Evolutionary conservation across 2,113 vertebrate genomes (phyloP), one percentile per base, ranked within the genome.

Genomic region (Ciconia maguari): DNA sequence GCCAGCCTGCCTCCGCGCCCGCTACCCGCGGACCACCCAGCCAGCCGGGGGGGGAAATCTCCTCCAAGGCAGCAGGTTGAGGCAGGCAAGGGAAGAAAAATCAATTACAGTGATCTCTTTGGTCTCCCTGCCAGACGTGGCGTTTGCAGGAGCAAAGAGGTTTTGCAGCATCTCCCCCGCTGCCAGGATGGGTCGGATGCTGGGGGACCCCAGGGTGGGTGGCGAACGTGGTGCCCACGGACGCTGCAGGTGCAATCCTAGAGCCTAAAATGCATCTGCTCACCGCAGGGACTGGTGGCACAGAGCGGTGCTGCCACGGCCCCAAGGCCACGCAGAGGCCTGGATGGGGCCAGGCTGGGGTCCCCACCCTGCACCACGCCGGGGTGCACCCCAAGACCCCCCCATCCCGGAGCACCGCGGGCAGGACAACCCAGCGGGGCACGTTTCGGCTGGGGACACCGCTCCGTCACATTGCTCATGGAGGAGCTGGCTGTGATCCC

Each of bases 331-430:
- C 11, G 16, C 29, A 2, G 54, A 19, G 69, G 49, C 29, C 52
- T 57, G 61, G 38, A 75, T 3, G 16, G 21, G 30, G 32, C 9
- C 34, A 29, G 10, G 4, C 7, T 48, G 72, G 78, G 57, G 25
- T 22, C 24, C 16, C 46, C 34, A 22, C 15, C 20, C 38, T 4
- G 8, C 71, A 21, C 11, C 16, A 13, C 0, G 2, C 42, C 2
- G 2, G 27, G 18, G 8, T 30, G 51, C 36, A 30, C 29, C 42
- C 58, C 84, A 24, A 13, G 3, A 41, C 2, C 2, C 46, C 46
- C 61, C 34, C 42, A 62, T 3, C 46, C 60, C 5, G 1, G 16
- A 83, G 26, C 44, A 20, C 60, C 2, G 0, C 0, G 0, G 20
- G 19, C 55, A 62, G 69, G 34, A n/a, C 20, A 57, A 8, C 26